These are phyloP conservation scores for Nerophis lumbriciformis DNA, from an alignment of 2,113 vertebrate genomes.

Conservation along the genomic window DNA sequence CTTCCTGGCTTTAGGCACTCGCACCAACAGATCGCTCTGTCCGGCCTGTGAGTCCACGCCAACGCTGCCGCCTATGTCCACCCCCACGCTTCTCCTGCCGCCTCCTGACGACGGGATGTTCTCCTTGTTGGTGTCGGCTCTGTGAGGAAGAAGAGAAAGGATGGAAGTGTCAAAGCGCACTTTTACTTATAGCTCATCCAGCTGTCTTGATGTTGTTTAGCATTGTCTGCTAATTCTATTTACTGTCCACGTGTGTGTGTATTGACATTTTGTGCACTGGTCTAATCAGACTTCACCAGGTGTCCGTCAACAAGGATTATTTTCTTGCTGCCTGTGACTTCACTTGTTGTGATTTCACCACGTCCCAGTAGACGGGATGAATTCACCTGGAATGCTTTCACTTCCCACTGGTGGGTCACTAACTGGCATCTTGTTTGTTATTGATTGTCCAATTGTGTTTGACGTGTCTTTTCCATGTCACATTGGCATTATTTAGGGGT, in stretches of 20 bases:
- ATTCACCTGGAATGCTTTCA: background rate
- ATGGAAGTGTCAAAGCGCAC: constrained; percentile 6
- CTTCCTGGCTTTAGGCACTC: constrained; percentile 70
- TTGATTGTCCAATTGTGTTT: no score
- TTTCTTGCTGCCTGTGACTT: constrained; percentile 19
- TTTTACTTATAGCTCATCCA: constrained; percentile 39
- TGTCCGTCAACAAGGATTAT: constrained; percentile 61
- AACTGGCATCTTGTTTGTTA: no score
- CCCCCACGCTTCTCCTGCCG: constrained; percentile 56
- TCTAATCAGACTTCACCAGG: constrained; percentile 42
- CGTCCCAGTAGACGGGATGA: constrained; percentile 14
- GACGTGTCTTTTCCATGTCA: no score
- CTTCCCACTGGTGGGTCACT: constrained; percentile 1
- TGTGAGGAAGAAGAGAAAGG: constrained; percentile 28
- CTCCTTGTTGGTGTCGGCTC: constrained; percentile 84
- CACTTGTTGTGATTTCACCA: constrained; percentile 35
- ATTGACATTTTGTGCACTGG: constrained; percentile 34
- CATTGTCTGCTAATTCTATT: constrained; percentile 55
- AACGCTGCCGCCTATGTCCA: constrained; percentile 59
- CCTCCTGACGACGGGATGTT: constrained; percentile 78
- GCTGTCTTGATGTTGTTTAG: constrained; percentile 42
- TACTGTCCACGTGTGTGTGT: constrained; percentile 41
- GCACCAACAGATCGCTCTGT: constrained; percentile 59
- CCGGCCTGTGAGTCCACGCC: constrained; percentile 47
- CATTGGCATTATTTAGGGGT: no score